A percentile compares a stretch with the other conserved stretches of the same genome.
phyloP scores from a whole-genome alignment of 2,113 vertebrate genomes.

The Pimephales promelas region DNA sequence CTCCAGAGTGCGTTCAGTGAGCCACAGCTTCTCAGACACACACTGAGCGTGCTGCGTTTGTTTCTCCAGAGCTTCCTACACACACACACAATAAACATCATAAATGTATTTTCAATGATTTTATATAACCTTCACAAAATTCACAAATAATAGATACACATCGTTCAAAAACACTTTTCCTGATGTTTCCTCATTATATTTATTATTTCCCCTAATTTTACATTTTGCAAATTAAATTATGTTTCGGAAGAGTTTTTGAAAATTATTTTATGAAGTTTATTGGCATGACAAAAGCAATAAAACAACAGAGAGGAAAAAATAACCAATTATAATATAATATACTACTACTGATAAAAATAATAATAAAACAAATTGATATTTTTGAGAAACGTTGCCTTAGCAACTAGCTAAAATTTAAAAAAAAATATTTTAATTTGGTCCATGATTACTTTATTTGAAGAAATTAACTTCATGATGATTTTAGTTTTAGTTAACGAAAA shows the following conservation, averaged over 20 bases:
- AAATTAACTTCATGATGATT: too few species aligned
- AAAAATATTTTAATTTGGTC: too few species aligned
- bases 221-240: background rate
- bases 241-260: background rate
- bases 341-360: background rate
- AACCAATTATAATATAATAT: background rate
- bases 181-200: background rate
- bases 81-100: conserved; percentile 8
- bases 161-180: background rate
- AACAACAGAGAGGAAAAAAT: background rate
- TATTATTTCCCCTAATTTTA: background rate
- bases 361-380: background rate
- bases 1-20: conserved; percentile 72
- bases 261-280: background rate
- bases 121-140: background rate
- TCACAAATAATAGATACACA: background rate
- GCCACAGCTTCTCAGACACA: conserved; percentile 77
- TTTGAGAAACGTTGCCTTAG: too few species aligned
- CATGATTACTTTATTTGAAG: too few species aligned
- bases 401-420: too few species aligned
- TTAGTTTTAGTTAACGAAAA: too few species aligned
- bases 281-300: background rate
- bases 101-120: too few species aligned
- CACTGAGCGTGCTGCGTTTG: conserved; percentile 67
- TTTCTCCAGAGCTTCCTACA: conserved; percentile 77